Base-by-base conservation (phyloP, 2,797 vertebrate genomes). In the Yasuhikotakia modesta region DNA sequence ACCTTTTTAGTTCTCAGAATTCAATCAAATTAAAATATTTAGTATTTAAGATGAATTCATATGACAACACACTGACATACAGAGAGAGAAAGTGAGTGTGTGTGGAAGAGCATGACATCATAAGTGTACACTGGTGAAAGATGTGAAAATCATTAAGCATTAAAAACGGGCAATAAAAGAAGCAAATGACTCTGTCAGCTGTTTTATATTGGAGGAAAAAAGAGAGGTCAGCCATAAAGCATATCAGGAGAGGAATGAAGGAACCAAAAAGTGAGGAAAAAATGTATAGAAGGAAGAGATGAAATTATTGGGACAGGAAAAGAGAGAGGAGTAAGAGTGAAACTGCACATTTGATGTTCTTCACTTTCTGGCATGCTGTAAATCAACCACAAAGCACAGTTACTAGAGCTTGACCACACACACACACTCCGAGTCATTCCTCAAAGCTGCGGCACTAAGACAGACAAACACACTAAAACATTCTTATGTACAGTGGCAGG, bases 341-440 rank as follows among this genome's bases (percentile, higher is more conserved):
- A 73, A 65, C 78, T 79, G 67, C 74, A 79, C 68, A 80, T 83
- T 75, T 83, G 83, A 86, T 83, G 80, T 73, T 55, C 64, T 52
- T 64, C 58, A 76, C n/a, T 63, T 78, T 27, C 78, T 71, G 76
- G 32, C 78, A 80, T 27, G 55, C 22, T 66, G 81, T 79, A 85
- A 83, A 81, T 81, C 74, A 83, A 68, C 58, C 61, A 70, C 76
- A 63, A 76, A 60, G 70, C 72, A 79, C 50, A n/a, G 70, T 77
- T 71, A 73, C 53, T 78, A 73, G 74, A 73, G 73, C 70, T 75
- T 50, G 65, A 61, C 76, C 73, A 64, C 27, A 35, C 65, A 55
- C 57, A 45, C 69, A 46, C 65, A 78, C 39, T 55, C 46, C 61
- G 8, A 8, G 8, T 39, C 35, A 39, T 39, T 6, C 8, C 71